Conservation (phyloP, 2,797 vertebrate genomes). For the Parauchenoglanis punctatus region DNA sequence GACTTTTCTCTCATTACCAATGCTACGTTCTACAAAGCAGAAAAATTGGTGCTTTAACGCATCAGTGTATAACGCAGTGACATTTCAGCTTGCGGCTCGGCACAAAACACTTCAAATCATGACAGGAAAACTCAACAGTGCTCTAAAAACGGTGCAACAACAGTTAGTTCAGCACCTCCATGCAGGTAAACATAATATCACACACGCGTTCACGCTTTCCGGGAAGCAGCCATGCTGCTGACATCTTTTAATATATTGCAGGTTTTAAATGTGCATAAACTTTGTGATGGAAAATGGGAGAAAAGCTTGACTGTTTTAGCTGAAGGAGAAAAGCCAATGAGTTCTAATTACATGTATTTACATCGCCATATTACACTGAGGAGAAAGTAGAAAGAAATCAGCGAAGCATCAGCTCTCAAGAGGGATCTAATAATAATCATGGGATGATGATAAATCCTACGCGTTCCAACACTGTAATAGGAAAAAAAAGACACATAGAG, state of each 20-base stretch:
- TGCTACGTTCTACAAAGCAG: neutral
- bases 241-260: neutral
- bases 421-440: neutral
- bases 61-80: neutral
- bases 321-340: neutral
- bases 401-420: neutral
- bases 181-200: constrained; percentile 4
- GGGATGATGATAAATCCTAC: neutral
- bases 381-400: neutral
- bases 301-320: neutral
- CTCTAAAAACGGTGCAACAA: neutral
- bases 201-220: neutral
- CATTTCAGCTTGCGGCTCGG: neutral
- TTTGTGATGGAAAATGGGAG: no score
- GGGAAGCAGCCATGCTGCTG: neutral
- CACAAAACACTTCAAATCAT: no score
- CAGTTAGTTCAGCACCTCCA: neutral
- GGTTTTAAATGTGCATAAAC: neutral
- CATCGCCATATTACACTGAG: neutral
- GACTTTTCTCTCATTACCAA: neutral
- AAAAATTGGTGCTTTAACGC: neutral
- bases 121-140: no score
- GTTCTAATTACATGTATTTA: neutral
- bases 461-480: neutral
- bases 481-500: neutral